phyloP scores from a whole-genome alignment of 2,888 invertebrate species.

The Acanthosepion esculentum region DNA sequence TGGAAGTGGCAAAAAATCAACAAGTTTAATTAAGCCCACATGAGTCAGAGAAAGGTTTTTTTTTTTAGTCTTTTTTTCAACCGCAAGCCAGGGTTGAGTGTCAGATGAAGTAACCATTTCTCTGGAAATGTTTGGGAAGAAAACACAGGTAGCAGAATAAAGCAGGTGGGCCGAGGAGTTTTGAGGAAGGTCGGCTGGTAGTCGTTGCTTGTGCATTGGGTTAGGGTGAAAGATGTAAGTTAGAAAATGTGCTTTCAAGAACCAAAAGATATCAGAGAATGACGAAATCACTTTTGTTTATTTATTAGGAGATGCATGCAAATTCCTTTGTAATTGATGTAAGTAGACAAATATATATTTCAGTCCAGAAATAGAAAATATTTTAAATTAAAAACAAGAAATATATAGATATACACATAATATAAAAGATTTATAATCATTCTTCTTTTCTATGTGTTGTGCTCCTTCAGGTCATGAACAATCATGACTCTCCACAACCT shows the following conservation, averaged over 20 bases:
- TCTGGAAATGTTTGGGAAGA: neutral
- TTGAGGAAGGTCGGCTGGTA: neutral
- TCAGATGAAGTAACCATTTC: neutral
- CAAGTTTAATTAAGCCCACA: conserved; percentile 16
- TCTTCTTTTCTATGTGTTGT: too few species aligned
- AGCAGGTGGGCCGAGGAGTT: neutral
- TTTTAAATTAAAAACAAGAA: too few species aligned
- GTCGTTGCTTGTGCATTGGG: neutral
- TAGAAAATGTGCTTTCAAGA: too few species aligned
- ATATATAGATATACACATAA: too few species aligned
- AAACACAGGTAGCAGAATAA: neutral
- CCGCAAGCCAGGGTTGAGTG: neutral
- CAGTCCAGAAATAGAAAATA: too few species aligned
- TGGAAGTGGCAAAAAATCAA: neutral
- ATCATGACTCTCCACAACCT: too few species aligned
- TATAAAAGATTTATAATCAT: too few species aligned
- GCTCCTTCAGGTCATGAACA: too few species aligned
- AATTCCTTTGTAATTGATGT: too few species aligned
- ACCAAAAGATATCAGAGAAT: neutral
- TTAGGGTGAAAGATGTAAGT: too few species aligned
- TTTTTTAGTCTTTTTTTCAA: neutral
- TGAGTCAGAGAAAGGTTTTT: neutral
- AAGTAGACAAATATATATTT: too few species aligned
- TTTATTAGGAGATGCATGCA: neutral
- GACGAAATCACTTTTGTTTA: neutral